These are phyloP conservation scores for Carassius carassius DNA, from an alignment of 2,113 vertebrate species.

Conservation along the genomic window DNA sequence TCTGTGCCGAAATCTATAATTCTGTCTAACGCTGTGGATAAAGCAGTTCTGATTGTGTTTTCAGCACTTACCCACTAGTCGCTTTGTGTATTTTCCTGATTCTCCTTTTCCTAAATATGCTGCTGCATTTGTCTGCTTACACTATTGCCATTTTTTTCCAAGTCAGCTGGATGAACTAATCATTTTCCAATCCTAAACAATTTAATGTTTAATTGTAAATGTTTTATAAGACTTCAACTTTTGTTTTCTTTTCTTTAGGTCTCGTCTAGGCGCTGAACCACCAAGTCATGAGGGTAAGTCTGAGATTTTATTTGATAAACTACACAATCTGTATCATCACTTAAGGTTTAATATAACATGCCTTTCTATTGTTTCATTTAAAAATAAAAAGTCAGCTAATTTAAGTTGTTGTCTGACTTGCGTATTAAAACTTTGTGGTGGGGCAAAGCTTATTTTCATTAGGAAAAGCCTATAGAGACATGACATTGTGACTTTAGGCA, in stretches of 20 bases:
- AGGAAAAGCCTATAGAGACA: neutral
- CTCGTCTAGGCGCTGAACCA: constrained; percentile 76
- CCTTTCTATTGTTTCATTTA: neutral
- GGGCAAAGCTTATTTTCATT: neutral
- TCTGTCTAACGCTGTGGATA: constrained; percentile 59
- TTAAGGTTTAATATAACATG: neutral
- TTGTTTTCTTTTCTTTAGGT: constrained; percentile 74
- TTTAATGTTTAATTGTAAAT: neutral
- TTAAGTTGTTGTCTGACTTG: neutral
- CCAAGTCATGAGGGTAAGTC: constrained; percentile 82
- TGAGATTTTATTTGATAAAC: neutral
- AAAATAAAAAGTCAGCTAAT: neutral
- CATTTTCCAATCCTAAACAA: neutral
- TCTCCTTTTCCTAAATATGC: neutral
- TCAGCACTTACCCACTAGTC: constrained; percentile 2
- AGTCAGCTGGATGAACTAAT: neutral
- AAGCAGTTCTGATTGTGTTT: constrained; percentile 34
- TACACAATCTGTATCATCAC: neutral
- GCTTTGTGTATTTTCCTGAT: neutral
- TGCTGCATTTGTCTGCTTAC: constrained; percentile 8
- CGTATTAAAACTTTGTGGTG: neutral
- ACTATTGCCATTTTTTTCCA: neutral
- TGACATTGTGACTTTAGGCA: neutral
- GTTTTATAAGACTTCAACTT: constrained; percentile 20
- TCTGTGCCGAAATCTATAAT: constrained; percentile 57